phyloP scores from a whole-genome alignment of 1,140 invertebrate genomes.

The Drosophila ananassae region DNA sequence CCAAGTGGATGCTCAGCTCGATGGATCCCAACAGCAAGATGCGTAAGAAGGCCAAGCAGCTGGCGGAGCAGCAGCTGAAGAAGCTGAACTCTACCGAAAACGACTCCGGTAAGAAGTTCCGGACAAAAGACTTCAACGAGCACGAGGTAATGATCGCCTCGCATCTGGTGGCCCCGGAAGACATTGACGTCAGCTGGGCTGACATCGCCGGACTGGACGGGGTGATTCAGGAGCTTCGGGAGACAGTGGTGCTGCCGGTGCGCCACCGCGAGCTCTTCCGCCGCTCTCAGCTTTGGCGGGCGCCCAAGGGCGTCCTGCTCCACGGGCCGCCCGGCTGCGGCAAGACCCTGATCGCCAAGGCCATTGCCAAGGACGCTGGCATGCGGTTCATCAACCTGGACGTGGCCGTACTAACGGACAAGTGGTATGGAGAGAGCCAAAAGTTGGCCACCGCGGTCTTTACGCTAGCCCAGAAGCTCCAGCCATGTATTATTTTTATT shows the following conservation, averaged over 20 bases:
- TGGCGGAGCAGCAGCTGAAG: slow-evolving; percentile 87
- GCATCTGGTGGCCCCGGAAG: slow-evolving; percentile 94
- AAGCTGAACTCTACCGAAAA: slow-evolving; percentile 84
- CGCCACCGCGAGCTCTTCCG: slow-evolving; percentile 92
- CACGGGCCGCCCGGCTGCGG: slow-evolving; percentile 96
- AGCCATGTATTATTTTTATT: slow-evolving; percentile 97
- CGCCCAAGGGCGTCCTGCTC: slow-evolving; percentile 96
- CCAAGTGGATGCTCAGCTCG: slow-evolving; percentile 92
- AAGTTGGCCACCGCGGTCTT: slow-evolving; percentile 98
- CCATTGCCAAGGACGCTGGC: slow-evolving; percentile 95
- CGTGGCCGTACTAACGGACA: slow-evolving; percentile 96
- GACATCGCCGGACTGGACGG: slow-evolving; percentile 96
- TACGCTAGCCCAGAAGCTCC: slow-evolving; percentile 95
- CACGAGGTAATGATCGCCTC: slow-evolving; percentile 98
- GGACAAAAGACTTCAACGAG: slow-evolving; percentile 89
- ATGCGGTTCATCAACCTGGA: slow-evolving; percentile 98
- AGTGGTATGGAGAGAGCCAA: slow-evolving; percentile 99
- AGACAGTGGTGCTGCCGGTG: slow-evolving; percentile 96
- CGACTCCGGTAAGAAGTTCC: slow-evolving; percentile 59
- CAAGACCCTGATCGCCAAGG: slow-evolving; percentile 98
- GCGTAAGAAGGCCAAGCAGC: slow-evolving; percentile 90
- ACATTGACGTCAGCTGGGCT: slow-evolving; percentile 93
- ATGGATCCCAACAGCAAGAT: slow-evolving; percentile 91
- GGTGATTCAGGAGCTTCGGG: slow-evolving; percentile 94
- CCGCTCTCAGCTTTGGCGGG: slow-evolving; percentile 93